Percentiles rank a stretch among this genome's conserved stretches.
Conservation (phyloP, 1,140 invertebrate genomes). For the Achroia grisella region DNA sequence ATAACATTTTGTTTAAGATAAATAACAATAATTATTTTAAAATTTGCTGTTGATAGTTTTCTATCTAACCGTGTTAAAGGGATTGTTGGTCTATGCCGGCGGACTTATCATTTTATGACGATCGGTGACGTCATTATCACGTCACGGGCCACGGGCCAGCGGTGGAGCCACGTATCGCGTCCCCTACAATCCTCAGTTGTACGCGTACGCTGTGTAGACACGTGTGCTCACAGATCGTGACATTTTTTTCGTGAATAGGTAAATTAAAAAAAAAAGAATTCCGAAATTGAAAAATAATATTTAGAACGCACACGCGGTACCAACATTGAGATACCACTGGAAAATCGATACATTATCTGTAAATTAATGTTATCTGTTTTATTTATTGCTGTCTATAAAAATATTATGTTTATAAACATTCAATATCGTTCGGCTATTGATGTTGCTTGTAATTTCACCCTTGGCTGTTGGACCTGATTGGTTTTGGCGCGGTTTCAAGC, state of each 20-base stretch:
- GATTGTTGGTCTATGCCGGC: background rate
- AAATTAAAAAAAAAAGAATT: no score
- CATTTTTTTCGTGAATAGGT: no score
- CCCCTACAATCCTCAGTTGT: constrained; percentile 24
- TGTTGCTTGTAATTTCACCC: constrained; percentile 11
- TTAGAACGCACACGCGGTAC: no score
- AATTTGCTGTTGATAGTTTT: background rate
- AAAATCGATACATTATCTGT: no score
- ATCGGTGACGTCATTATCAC: constrained; percentile 21
- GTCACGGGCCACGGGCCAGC: constrained; percentile 29
- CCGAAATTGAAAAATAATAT: no score
- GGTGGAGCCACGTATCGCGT: constrained; percentile 31
- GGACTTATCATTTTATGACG: constrained; percentile 1
- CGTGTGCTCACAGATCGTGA: constrained; percentile 7
- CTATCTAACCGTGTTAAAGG: background rate
- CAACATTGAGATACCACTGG: no score
- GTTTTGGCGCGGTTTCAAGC: constrained; percentile 39
- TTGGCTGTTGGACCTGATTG: constrained; percentile 17
- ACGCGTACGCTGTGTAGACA: constrained; percentile 22
- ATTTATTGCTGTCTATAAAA: no score
- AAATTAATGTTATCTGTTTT: no score
- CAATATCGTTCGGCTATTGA: constrained; percentile 5
- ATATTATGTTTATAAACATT: constrained; percentile 6
- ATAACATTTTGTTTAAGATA: no score
- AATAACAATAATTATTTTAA: no score